phyloP scores from a whole-genome alignment of 64 coral and sea anemone species.

The Montipora capricornis region DNA sequence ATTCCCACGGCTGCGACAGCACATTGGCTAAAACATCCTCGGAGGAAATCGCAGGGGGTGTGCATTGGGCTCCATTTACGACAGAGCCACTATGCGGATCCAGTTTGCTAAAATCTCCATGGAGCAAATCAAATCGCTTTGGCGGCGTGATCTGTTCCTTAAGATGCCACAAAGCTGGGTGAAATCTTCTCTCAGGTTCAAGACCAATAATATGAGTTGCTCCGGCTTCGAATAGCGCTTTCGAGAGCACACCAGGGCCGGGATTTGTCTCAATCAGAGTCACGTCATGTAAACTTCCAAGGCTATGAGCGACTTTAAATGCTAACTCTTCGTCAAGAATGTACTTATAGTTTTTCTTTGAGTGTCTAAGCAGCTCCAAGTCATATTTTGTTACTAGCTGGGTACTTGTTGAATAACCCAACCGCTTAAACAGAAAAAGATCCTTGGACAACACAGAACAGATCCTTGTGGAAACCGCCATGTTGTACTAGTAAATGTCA shows the following conservation, averaged over 20 bases:
- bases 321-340: constrained; percentile 70
- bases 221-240: constrained; percentile 67
- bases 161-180: constrained; percentile 48
- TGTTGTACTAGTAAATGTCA: constrained; percentile 45
- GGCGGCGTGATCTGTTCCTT: constrained; percentile 34
- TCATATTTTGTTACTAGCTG: constrained; percentile 46
- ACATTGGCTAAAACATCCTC: constrained; percentile 75
- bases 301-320: constrained; percentile 55
- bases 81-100: constrained; percentile 75
- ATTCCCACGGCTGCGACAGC: constrained; percentile 66
- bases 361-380: constrained; percentile 39
- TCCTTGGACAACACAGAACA: background rate
- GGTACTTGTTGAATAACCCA: constrained; percentile 20
- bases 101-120: constrained; percentile 94
- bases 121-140: constrained; percentile 53
- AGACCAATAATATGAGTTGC: constrained; percentile 81
- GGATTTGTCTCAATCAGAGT: constrained; percentile 75
- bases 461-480: constrained; percentile 63
- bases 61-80: constrained; percentile 49
- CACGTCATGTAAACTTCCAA: constrained; percentile 51
- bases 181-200: constrained; percentile 86
- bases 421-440: background rate
- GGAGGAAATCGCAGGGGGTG: constrained; percentile 79
- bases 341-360: constrained; percentile 71
- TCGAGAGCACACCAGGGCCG: constrained; percentile 64